These are phyloP conservation scores for Dolichoris vasculosae DNA, from an alignment of 1,140 invertebrate species.

Conservation along the genomic window DNA sequence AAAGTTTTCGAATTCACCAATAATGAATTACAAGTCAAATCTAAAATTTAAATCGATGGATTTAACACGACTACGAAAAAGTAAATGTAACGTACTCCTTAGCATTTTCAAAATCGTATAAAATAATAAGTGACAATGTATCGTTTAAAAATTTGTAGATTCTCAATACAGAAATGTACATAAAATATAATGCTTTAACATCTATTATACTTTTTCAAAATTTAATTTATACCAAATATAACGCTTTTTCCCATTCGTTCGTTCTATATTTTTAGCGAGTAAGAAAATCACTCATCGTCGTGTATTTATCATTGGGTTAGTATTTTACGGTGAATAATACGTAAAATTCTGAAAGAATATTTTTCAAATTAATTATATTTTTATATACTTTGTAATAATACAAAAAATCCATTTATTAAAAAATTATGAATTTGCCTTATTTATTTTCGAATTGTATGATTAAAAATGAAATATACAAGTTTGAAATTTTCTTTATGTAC, in stretches of 20 bases:
- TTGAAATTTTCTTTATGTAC: too few relatives aligned
- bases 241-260: neutral
- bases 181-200: neutral
- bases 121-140: neutral
- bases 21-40: conserved; percentile 6
- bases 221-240: too few relatives aligned
- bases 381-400: too few relatives aligned
- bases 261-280: too few relatives aligned
- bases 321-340: neutral
- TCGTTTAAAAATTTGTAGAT: neutral
- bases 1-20: neutral
- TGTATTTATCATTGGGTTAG: too few relatives aligned
- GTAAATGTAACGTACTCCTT: neutral
- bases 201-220: neutral
- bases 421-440: too few relatives aligned
- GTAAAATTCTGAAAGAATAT: neutral
- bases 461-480: too few relatives aligned
- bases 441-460: too few relatives aligned
- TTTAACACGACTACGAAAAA: neutral
- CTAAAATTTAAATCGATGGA: neutral
- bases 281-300: too few relatives aligned
- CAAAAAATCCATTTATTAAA: too few relatives aligned
- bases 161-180: too few relatives aligned
- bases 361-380: too few relatives aligned
- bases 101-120: neutral